phyloP scores from a whole-genome alignment of 2,797 vertebrate genomes.

The Alcedo atthis region DNA sequence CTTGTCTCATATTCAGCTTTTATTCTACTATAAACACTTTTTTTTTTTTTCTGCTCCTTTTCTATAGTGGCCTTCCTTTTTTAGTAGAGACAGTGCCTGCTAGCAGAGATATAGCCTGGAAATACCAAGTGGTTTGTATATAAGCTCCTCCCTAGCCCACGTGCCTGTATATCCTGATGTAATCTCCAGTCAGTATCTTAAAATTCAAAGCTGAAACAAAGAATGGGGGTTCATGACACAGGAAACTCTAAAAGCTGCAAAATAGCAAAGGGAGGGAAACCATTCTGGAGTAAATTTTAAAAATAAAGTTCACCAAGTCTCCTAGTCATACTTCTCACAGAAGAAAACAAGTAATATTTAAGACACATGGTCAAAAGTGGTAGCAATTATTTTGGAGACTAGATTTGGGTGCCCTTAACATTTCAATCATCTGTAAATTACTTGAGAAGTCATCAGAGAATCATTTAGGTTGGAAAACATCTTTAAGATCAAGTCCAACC shows the following conservation, averaged over 20 bases:
- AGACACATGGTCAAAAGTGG: background rate
- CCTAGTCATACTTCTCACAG: background rate
- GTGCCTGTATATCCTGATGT: background rate
- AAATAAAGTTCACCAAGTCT: background rate
- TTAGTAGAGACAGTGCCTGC: background rate
- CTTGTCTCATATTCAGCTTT: background rate
- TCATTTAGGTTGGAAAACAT: background rate
- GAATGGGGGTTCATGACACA: background rate
- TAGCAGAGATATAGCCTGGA: background rate
- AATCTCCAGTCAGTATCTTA: background rate
- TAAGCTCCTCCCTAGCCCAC: background rate
- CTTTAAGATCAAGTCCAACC: background rate
- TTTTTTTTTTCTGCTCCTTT: background rate
- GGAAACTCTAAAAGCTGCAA: background rate
- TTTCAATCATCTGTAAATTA: slow-evolving; percentile 4
- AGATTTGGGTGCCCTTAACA: background rate
- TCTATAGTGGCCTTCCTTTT: background rate
- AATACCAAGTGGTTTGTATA: background rate
- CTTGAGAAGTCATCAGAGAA: background rate
- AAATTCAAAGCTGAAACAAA: background rate
- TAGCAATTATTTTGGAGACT: background rate
- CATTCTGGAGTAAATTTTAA: background rate
- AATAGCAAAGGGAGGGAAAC: background rate
- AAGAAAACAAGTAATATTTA: background rate
- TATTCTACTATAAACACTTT: background rate